Evolutionary conservation across 1,140 invertebrate genomes (phyloP), one percentile per base, ranked within the genome.

Genomic region (Heliconius himera): DNA sequence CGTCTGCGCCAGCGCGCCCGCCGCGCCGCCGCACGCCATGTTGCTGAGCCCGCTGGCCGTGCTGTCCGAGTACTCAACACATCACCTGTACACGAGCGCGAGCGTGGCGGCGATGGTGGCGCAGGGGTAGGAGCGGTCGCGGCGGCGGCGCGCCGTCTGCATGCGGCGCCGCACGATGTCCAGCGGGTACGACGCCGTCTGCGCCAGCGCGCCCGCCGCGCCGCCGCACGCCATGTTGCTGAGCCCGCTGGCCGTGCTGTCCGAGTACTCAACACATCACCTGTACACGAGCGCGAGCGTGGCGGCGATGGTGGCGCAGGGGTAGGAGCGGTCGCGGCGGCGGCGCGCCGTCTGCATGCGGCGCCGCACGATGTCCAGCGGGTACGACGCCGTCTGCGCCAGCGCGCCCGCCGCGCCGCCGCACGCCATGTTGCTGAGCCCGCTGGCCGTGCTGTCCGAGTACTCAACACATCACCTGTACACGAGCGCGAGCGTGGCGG

Each of bases 341-440:
- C 98, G 95, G 2, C 78, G 83, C 18, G 96, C 96, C 1, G 97
- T 98, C 95, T 98, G 97, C 97, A 98, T 98, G 93, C 97, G 95
- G 84, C 98, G 95, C 60, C 98, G 95, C 33, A 99, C 96, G 74
- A 99, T 99, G 94, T 99, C 98, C 78, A 99, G 94, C 20, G 99
- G 99, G 95, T 99, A 99, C 70, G 98, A 99, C 46, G 97, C 96
- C 2, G 98, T 97, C 95, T 99, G 99, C n/a, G 98, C 98, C 36
- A 99, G 94, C 80, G 99, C 96, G 41, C 99, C 99, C 73, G 99
- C 98, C 36, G 97, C 92, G 56, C 98, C 99, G 36, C 99, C 99
- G 94, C 98, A 99, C 74, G 95, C 86, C 86, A 99, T 91, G 82
- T 97, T 96, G 29, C 95, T 95, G 18, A 97, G 72, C 22, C 97